A percentile compares a stretch with the other conserved stretches of the same genome.
phyloP scores from a whole-genome alignment of 2,888 invertebrate genomes.

The Hololepta plana region DNA sequence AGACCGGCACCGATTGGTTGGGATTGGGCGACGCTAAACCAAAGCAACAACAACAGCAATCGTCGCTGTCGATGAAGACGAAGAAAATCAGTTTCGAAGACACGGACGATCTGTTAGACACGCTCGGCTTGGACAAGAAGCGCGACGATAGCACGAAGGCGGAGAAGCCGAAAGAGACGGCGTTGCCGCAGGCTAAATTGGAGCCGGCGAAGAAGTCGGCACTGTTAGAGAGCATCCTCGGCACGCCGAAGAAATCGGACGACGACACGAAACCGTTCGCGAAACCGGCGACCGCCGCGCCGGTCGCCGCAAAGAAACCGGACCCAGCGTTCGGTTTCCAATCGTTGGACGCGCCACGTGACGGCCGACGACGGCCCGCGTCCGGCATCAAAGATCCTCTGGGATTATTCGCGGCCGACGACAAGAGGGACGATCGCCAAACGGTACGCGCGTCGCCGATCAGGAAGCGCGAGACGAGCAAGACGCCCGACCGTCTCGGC shows the following conservation, averaged over 20 bases:
- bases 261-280: constrained; percentile 13
- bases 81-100: constrained; percentile 20
- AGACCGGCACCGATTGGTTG: constrained; percentile 18
- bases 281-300: constrained; percentile 17
- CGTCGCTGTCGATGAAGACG: not conserved
- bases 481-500: constrained; percentile 2
- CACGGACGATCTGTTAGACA: constrained; percentile 18
- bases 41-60: not conserved
- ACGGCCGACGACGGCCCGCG: constrained; percentile 16
- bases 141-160: constrained; percentile 8
- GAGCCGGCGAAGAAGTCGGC: constrained; percentile 15
- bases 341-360: constrained; percentile 13
- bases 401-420: constrained; percentile 27
- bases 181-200: constrained; percentile 10
- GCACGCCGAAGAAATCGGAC: constrained; percentile 13
- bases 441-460: too few species aligned
- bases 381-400: constrained; percentile 30
- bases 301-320: constrained; percentile 14
- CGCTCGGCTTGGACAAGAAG: constrained; percentile 14
- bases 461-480: constrained; percentile 4
- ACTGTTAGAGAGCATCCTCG: constrained; percentile 21
- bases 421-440: too few species aligned
- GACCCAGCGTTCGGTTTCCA: constrained; percentile 8
- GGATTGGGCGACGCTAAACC: constrained; percentile 8
- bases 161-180: constrained; percentile 8